Conservation (phyloP, 2,888 invertebrate genomes). For the Drosophila nr. perissopoda region DNA sequence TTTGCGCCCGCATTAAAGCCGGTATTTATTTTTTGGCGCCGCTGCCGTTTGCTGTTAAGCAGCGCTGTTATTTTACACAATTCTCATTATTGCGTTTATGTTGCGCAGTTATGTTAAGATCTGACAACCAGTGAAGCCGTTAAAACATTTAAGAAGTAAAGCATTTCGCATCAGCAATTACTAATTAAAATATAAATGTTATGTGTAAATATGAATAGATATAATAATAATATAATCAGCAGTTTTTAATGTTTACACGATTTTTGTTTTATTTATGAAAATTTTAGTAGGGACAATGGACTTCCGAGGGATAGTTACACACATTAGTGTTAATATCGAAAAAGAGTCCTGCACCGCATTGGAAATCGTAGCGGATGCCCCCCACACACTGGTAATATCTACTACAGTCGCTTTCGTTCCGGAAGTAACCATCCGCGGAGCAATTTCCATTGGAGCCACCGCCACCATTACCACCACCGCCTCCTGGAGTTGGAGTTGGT, state of each 20-base stretch:
- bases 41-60: background rate
- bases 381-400: slow-evolving; percentile 88
- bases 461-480: slow-evolving; percentile 15
- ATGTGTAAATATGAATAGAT: background rate
- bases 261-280: background rate
- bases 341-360: slow-evolving; percentile 85
- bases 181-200: background rate
- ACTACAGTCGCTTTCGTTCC: slow-evolving; percentile 89
- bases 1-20: background rate
- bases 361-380: slow-evolving; percentile 86
- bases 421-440: slow-evolving; percentile 81
- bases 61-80: background rate
- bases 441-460: slow-evolving; percentile 39
- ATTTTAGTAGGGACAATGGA: slow-evolving; percentile 38
- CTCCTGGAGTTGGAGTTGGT: slow-evolving; percentile 8
- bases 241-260: background rate
- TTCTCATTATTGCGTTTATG: background rate
- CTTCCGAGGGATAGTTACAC: slow-evolving; percentile 39
- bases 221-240: background rate
- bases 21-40: background rate
- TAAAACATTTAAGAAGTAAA: background rate
- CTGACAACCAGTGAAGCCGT: background rate
- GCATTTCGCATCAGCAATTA: background rate
- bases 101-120: background rate
- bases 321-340: slow-evolving; percentile 11